phyloP scores from a whole-genome alignment of 2,888 invertebrate genomes.

The Pinctada fucata region DNA sequence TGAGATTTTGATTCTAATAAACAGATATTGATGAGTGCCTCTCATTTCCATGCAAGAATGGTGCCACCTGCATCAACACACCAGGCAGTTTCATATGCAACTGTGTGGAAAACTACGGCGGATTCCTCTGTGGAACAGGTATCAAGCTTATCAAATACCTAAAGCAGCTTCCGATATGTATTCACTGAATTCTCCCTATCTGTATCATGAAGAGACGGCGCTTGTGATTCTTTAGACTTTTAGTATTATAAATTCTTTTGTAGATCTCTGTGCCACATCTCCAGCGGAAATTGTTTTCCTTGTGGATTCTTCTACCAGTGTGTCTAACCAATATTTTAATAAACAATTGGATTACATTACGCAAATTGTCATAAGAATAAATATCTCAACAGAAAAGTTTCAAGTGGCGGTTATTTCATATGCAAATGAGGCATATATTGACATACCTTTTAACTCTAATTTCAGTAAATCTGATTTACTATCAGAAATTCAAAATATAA shows the following conservation, averaged over 20 bases:
- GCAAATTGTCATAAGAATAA: conserved; percentile 5
- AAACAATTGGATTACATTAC: conserved; percentile 14
- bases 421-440: neutral
- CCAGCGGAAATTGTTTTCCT: conserved; percentile 9
- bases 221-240: too few species aligned
- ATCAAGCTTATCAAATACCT: too few species aligned
- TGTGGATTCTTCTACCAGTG: conserved; percentile 13
- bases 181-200: too few species aligned
- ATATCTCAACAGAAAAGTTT: conserved; percentile 2
- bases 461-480: conserved; percentile 4
- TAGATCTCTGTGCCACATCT: conserved; percentile 16
- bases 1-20: neutral
- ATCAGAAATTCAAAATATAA: neutral
- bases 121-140: neutral
- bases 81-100: conserved; percentile 8
- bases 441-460: conserved; percentile 9
- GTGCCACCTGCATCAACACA: conserved; percentile 9
- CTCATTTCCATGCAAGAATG: conserved; percentile 3
- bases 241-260: too few species aligned
- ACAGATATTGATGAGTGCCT: conserved; percentile 15
- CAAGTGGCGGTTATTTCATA: conserved; percentile 18
- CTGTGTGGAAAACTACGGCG: neutral
- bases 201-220: too few species aligned
- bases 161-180: neutral
- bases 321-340: neutral